Percentiles rank a stretch among this genome's conserved stretches.
These are phyloP conservation scores for Paguma larvata DNA, from an alignment of 2,797 vertebrate genomes.

Conservation along the genomic window DNA sequence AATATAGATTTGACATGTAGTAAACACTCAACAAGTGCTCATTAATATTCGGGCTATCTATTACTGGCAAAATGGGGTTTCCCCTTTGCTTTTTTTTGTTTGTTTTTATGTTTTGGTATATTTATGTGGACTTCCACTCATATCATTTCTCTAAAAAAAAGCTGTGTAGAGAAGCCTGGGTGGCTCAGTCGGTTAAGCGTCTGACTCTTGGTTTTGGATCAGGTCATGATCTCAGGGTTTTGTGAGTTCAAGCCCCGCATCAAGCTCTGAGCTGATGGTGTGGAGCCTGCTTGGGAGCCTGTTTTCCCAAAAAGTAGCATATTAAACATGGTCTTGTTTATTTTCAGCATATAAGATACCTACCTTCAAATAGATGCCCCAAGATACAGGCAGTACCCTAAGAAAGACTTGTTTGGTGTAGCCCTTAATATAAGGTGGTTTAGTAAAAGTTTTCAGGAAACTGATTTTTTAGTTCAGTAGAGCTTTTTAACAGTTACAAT, in stretches of 20 bases:
- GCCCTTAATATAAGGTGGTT: not conserved
- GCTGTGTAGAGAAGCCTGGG: no score
- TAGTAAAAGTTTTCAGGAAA: conserved; percentile 14
- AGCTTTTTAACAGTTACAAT: not conserved
- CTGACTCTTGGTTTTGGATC: no score
- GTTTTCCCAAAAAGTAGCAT: conserved; percentile 40
- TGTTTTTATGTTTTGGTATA: not conserved
- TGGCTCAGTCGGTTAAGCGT: no score
- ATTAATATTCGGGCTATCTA: conserved; percentile 9
- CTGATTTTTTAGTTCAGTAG: not conserved
- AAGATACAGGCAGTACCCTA: not conserved
- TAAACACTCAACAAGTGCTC: not conserved
- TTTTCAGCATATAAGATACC: not conserved
- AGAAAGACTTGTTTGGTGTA: not conserved
- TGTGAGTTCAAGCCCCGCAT: no score
- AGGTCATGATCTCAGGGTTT: no score
- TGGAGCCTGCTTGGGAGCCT: no score
- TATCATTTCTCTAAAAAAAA: not conserved
- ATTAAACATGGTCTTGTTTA: conserved; percentile 16
- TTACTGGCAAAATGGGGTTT: not conserved
- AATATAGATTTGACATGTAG: not conserved
- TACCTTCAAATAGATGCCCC: not conserved
- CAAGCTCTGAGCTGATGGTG: no score
- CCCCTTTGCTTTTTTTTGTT: not conserved
- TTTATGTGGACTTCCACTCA: not conserved